Evolutionary conservation across 2,113 vertebrate species (phyloP), one percentile per base, ranked within the genome.

Genomic region (Ceuthmochares aereus): DNA sequence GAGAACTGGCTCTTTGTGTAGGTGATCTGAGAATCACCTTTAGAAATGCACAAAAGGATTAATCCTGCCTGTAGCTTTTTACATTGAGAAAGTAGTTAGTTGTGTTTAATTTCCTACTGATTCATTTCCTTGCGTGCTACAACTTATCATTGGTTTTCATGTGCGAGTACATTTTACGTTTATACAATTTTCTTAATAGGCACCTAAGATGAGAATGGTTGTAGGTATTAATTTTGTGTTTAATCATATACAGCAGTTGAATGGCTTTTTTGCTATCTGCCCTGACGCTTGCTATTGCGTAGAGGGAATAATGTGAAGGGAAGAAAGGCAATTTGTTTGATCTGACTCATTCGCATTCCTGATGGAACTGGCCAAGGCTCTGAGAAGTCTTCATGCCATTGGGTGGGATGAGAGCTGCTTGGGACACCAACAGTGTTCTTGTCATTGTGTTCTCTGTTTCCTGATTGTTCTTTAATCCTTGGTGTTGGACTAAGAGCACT

Each of bases 31-130:
- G 82, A 68, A 49, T 81, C 85, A 87, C 90, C 92, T 93, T 49
- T 64, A 70, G 34, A 68, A 58, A 47, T 8, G 25, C 72, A 84
- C 80, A 90, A 75, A 84, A 68, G 79, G 56, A 86, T 92, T 92
- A 90, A 60, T 90, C 80, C 79, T 0, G 20, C 85, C 43, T 29
- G n/a, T 80, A 80, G 60, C 25, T 77, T 88, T 72, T 87, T 62
- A 64, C 4, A 1, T 27, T 78, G 82, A 89, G 73, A 93, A 81
- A 87, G 77, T 12, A 70, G 30, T 55, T 66, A 90, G 6, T 75
- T 89, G 22, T 90, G 69, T 75, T 95, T 90, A 19, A 84, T 86
- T 84, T 94, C 40, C 60, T 78, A 26, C 83, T 95, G 95, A 92
- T 73, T 94, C 92, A 78, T 54, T 87, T 86, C 92, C 77, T 92